phyloP scores from a whole-genome alignment of 2,113 vertebrate genomes.

The Varanus salvator region DNA sequence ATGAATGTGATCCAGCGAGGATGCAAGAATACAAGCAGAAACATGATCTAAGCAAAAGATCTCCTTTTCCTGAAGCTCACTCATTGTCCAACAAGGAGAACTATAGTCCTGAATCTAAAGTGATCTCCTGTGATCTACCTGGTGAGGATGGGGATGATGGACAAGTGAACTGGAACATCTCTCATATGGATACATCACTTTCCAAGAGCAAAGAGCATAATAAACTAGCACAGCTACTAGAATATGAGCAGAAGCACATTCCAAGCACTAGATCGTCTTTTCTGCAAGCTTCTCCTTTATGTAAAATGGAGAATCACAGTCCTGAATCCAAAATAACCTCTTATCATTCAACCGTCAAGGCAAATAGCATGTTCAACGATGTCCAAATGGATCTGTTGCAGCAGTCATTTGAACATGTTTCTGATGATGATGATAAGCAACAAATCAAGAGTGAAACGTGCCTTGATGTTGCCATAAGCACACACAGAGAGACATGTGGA shows the following conservation, averaged over 20 bases:
- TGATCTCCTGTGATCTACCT: not conserved
- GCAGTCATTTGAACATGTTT: not conserved
- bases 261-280: not conserved
- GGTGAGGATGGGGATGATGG: not conserved
- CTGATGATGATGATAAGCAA: too few relatives aligned
- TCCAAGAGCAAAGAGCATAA: not conserved
- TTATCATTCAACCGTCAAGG: not conserved
- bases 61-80: not conserved
- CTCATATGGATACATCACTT: not conserved
- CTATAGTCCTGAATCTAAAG: not conserved
- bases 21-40: not conserved
- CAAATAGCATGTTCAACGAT: not conserved
- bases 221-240: not conserved
- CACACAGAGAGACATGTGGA: not conserved
- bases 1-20: not conserved
- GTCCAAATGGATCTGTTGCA: not conserved
- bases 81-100: not conserved
- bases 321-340: not conserved
- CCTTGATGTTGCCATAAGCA: too few relatives aligned
- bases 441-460: not conserved
- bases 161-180: not conserved
- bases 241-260: not conserved
- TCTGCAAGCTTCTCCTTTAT: not conserved
- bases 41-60: not conserved
- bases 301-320: not conserved